Conservation (phyloP, 2,113 vertebrate species). For the Bos taurus region ARS-UCD2.0 NC_037332.1:118812001-118812500, state of each 20-base stretch:
- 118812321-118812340: neutral
- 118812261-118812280: neutral
- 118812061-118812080: neutral
- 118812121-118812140: neutral
- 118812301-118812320: neutral
- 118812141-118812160: neutral
- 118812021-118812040: neutral
- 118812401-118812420: fast-evolving
- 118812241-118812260: neutral
- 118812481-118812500: neutral
- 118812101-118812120: neutral
- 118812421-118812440: neutral
- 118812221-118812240: neutral
- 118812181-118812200: too few species aligned
- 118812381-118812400: neutral
- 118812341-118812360: neutral
- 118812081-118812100: neutral
- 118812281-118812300: neutral
- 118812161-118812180: neutral
- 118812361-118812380: fast-evolving
- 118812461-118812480: fast-evolving
- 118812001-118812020: neutral
- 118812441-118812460: fast-evolving
- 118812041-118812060: neutral
- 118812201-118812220: neutral